Conservation (phyloP, 1,140 invertebrate genomes). For the Glossosoma conforme region DNA sequence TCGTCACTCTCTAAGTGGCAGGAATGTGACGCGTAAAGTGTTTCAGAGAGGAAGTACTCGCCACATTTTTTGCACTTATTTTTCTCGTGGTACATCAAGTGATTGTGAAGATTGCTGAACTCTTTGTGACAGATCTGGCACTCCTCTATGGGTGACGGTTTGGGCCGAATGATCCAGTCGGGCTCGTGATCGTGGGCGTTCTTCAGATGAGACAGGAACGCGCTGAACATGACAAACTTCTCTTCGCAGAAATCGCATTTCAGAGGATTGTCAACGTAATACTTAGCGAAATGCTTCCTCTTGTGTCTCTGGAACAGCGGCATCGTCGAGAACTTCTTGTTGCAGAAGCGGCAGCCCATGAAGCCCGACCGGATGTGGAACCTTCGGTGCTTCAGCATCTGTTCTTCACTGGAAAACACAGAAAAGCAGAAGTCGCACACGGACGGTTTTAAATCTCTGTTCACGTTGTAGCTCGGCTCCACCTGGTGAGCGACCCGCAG, state of each 20-base stretch:
- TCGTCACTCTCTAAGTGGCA: slow-evolving; percentile 46
- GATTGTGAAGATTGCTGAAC: slow-evolving; percentile 44
- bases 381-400: slow-evolving; percentile 41
- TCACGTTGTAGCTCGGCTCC: slow-evolving; percentile 34
- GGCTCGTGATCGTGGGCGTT: slow-evolving; percentile 43
- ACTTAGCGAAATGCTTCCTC: slow-evolving; percentile 39
- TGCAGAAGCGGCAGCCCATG: slow-evolving; percentile 46
- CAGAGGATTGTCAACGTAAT: slow-evolving; percentile 42
- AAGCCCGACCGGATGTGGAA: slow-evolving; percentile 41
- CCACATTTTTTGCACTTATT: slow-evolving; percentile 47
- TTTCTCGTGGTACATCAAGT: slow-evolving; percentile 46
- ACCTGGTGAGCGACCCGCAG: slow-evolving; percentile 42
- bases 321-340: slow-evolving; percentile 41
- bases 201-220: slow-evolving; percentile 45
- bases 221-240: slow-evolving; percentile 43
- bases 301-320: slow-evolving; percentile 43
- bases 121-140: slow-evolving; percentile 45
- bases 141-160: slow-evolving; percentile 40
- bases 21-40: slow-evolving; percentile 41
- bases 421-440: slow-evolving; percentile 48
- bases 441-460: slow-evolving; percentile 26
- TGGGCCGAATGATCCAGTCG: slow-evolving; percentile 42
- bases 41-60: slow-evolving; percentile 44
- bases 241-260: slow-evolving; percentile 47
- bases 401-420: slow-evolving; percentile 43